Evolutionary conservation across 2,888 invertebrate genomes (phyloP), one percentile per base, ranked within the genome.

Genomic region (Pogonocherus hispidulus): DNA sequence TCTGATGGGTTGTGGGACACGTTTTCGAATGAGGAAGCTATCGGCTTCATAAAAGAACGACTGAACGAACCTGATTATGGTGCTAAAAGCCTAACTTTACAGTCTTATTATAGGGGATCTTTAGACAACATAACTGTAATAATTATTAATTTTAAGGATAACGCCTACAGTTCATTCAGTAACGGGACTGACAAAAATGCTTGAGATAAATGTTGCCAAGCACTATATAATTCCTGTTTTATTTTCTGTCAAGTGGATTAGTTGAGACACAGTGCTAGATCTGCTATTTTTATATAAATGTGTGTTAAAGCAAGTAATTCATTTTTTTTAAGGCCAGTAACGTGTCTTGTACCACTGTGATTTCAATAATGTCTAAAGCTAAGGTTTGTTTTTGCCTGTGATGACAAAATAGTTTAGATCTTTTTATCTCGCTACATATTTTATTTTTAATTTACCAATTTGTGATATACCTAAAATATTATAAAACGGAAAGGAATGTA

Each of bases 1-100:
- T 95, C 97, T 0, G 98, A 98, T 87, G 98, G 98, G 1, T 88
- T 98, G 32, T 98, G 98, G 98, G 98, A 98, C 84, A 96, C 96
- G 18, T 97, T 98, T 84, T 90, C 93, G 47, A 98, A 98, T 85
- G 97, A 98, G 84, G 98, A 98, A 85, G 98, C 98, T 22, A 92
- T 97, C 11, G 92, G 91, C 77, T 97, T 93, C 84, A 92, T 97
- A 62, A 94, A 93, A 85, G 94, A 95, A 79, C 90, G 94, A 77
- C 88, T 97, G 46, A 90, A 93, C 80, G 96, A 97, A 86, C 91
- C 94, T 3, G 93, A 95, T 83, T 94, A 90, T 86, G 97, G 97
- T 71, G 97, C 98, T 63, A 96, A 96, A 86, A 95, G 95, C 82
- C 89, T 98, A 76, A 93, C 95, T 19, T 87, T 96, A 75, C 95